Conservation (phyloP, 2,888 invertebrate genomes). For the Chorisops tibialis region DNA sequence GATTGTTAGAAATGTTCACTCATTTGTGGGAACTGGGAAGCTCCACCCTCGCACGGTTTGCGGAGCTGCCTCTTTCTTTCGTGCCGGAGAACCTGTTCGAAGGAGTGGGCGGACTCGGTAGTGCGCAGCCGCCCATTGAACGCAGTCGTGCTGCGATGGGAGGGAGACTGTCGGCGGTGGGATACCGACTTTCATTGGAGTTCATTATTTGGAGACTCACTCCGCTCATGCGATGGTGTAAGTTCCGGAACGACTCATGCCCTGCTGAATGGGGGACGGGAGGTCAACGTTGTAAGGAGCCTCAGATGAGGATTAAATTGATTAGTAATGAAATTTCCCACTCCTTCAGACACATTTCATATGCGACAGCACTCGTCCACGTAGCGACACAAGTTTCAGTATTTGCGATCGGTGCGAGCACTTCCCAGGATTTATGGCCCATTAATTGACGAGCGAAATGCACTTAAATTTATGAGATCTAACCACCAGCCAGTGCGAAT, state of each 20-base stretch:
- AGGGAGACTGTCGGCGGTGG: background rate
- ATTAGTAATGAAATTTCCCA: constrained; percentile 40
- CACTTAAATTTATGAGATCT: constrained; percentile 18
- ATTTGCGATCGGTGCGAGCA: background rate
- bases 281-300: constrained; percentile 8
- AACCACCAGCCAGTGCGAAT: background rate
- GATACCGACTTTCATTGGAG: background rate
- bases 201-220: constrained; percentile 5
- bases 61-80: background rate
- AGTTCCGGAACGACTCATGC: background rate
- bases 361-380: background rate
- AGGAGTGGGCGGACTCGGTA: background rate
- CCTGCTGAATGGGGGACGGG: background rate
- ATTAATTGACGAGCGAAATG: constrained; percentile 14
- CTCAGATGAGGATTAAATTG: constrained; percentile 40
- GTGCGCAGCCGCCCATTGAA: background rate
- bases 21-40: background rate
- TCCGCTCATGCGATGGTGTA: background rate
- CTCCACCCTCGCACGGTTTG: constrained; percentile 4
- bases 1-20: background rate
- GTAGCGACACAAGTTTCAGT: background rate
- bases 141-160: background rate
- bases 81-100: background rate
- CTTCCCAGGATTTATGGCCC: constrained; percentile 15
- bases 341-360: constrained; percentile 7